Conservation (phyloP, 2,797 vertebrate species). For the Mus spretus region DNA sequence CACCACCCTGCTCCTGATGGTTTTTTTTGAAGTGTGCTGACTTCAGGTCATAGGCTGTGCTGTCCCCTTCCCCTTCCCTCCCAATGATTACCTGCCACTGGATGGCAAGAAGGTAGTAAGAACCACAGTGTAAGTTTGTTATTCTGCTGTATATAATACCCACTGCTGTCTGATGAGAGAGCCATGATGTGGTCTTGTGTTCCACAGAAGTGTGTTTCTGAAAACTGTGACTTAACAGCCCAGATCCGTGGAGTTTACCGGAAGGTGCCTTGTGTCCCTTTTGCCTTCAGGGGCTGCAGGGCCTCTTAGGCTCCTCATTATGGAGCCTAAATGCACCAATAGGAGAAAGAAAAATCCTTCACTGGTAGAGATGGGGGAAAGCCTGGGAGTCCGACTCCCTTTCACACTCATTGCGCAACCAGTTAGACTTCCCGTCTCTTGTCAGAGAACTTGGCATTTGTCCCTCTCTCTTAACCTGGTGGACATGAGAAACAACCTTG, state of each 20-base stretch:
- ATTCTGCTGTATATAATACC: background rate
- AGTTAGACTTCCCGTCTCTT: background rate
- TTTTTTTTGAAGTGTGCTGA: constrained; percentile 9
- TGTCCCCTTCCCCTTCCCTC: background rate
- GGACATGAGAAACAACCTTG: background rate
- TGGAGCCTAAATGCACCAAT: background rate
- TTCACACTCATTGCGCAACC: background rate
- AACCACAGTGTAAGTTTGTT: background rate
- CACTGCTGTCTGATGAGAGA: background rate
- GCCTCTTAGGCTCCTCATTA: background rate
- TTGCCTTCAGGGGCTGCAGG: background rate
- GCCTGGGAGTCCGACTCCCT: background rate
- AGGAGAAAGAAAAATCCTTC: background rate
- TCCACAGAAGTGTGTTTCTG: background rate
- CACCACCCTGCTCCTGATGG: background rate
- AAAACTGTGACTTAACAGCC: background rate
- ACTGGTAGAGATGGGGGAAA: background rate
- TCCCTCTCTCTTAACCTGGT: background rate
- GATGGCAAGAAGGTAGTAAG: background rate
- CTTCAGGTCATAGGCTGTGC: background rate
- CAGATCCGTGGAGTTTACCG: background rate
- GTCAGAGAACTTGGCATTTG: background rate
- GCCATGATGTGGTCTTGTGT: background rate
- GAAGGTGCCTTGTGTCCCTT: background rate
- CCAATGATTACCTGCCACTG: background rate